Conservation (phyloP, 53 echinoderm and acorn worm genomes). For the Hippasteria phrygiana region DNA sequence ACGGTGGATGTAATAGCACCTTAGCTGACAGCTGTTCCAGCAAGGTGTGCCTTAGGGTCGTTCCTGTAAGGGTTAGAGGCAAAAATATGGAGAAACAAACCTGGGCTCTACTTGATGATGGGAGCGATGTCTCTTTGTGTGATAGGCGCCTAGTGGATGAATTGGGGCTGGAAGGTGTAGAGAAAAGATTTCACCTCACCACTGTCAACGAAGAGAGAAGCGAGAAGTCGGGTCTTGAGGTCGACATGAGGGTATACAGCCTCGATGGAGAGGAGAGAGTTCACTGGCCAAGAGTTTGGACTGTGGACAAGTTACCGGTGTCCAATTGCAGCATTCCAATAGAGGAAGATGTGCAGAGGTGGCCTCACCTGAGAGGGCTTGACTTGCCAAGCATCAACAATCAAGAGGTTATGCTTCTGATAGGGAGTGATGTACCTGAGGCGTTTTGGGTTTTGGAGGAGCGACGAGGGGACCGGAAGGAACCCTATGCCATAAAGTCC, state of each 20-base stretch:
- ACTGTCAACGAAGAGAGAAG: slow-evolving; percentile 14
- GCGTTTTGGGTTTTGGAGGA: slow-evolving; percentile 73
- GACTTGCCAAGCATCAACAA: slow-evolving; percentile 24
- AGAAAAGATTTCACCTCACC: background rate
- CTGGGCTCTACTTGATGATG: slow-evolving; percentile 68
- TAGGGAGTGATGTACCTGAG: slow-evolving; percentile 42
- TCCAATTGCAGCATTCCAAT: slow-evolving; percentile 47
- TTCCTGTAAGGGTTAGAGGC: background rate
- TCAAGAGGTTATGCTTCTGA: background rate
- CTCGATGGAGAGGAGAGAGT: slow-evolving; percentile 40
- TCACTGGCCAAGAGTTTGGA: slow-evolving; percentile 54
- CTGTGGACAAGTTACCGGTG: slow-evolving; percentile 60
- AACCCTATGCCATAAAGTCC: slow-evolving; percentile 67
- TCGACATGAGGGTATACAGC: slow-evolving; percentile 42
- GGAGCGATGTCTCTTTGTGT: slow-evolving; percentile 65
- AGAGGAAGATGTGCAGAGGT: slow-evolving; percentile 40
- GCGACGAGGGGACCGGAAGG: slow-evolving; percentile 63
- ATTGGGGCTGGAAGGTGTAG: background rate
- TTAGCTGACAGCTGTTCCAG: no score
- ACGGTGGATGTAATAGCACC: no score
- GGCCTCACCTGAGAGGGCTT: slow-evolving; percentile 59
- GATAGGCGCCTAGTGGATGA: slow-evolving; percentile 38
- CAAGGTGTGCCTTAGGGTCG: no score
- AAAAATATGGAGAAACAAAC: slow-evolving; percentile 14
- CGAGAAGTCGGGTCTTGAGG: slow-evolving; percentile 42